phyloP scores from a whole-genome alignment of 2,797 vertebrate genomes.

The Simalia tracyae region DNA sequence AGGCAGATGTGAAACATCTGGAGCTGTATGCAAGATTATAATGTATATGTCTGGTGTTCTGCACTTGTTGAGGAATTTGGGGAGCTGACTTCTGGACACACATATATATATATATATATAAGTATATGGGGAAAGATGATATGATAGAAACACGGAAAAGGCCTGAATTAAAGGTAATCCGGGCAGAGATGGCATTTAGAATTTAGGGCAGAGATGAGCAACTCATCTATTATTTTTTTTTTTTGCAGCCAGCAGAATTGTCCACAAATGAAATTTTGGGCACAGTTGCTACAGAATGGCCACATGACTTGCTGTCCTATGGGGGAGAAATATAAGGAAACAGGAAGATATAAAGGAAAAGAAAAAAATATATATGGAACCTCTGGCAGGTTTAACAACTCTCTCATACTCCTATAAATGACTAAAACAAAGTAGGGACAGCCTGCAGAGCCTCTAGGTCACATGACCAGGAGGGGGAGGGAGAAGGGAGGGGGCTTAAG shows the following conservation, averaged over 20 bases:
- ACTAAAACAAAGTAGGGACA: not conserved
- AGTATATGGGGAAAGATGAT: slow-evolving; percentile 1
- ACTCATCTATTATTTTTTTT: not conserved
- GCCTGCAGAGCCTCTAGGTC: not conserved
- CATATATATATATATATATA: not conserved
- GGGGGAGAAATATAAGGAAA: not conserved
- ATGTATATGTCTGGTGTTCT: slow-evolving; percentile 2
- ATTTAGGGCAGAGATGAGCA: not conserved
- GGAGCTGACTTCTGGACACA: not conserved
- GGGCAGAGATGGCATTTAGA: not conserved
- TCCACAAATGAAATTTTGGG: not conserved
- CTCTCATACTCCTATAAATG: not conserved
- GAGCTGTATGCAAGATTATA: not conserved
- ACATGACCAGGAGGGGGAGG: not conserved
- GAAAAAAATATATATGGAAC: not conserved
- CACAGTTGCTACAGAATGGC: not conserved
- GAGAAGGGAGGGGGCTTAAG: not conserved
- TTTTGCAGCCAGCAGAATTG: not conserved
- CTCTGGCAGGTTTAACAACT: not conserved
- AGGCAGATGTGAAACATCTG: slow-evolving; percentile 37
- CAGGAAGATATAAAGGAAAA: not conserved
- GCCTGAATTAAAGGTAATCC: not conserved
- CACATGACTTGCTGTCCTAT: not conserved
- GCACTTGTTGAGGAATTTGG: slow-evolving; percentile 24
- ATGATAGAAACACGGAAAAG: not conserved